Evolutionary conservation across 2,797 vertebrate genomes (phyloP), one percentile per base, ranked within the genome.

Genomic region (Triplophysa yarkandensis): DNA sequence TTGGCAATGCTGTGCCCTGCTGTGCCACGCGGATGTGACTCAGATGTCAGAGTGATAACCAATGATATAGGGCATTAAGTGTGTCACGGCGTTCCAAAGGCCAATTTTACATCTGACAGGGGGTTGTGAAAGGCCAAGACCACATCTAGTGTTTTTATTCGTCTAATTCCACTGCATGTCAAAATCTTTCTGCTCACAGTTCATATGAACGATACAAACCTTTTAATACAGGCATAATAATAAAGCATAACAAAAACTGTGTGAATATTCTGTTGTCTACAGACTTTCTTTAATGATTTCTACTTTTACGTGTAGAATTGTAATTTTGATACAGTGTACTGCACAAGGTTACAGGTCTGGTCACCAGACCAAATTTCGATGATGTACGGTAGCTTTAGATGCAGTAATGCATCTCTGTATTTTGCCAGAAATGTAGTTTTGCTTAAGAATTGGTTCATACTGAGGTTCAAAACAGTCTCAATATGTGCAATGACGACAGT

Each of bases 381-480:
- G 9, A 48, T 48, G 46, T 2, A 48, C n/a, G 3, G 8, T 48
- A 21, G 19, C n/a, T n/a, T 14, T 32, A 10, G 44, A 21, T 27
- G 27, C 27, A 46, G 11, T 32, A 60, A 32, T 14, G 32, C 32
- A 44, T 44, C 41, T 46, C 25, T n/a, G 13, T 46, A 8, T 21
- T n/a, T 13, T 30, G 5, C 9, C 27, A 50, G 10, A 65, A 39
- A 39, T 39, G 36, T 11, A 39, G 36, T 2, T 2, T 9, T 11
- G 9, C 9, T 39, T 7, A 6, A 34, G 7, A 34, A 52, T 21
- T 46, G 36, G 61, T 62, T 68, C 50, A 65, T 16, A 9, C 16
- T 41, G 28, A 62, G 43, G 66, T 65, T 71, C 63, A 60, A 62
- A 50, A 63, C 34, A 68, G 41, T 21, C n/a, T 76, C 65, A 10